Conservation (phyloP, 2,113 vertebrate genomes). For the Sinocyclocheilus grahami region DNA sequence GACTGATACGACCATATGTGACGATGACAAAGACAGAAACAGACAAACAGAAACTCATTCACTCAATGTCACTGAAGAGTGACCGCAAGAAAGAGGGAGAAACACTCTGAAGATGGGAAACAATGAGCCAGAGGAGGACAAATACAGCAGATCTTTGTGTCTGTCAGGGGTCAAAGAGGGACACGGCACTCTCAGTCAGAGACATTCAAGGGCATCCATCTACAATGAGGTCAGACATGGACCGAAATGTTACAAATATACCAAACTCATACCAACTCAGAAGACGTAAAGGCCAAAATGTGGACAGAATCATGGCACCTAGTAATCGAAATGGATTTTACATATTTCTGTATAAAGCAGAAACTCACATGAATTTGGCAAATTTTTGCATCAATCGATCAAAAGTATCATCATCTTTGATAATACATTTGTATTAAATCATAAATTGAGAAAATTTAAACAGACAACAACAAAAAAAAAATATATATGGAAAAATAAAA, state of each 20-base stretch:
- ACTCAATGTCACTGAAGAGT: background rate
- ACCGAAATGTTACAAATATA: background rate
- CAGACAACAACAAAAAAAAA: too few relatives aligned
- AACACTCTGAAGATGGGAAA: background rate
- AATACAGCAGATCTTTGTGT: conserved; percentile 4
- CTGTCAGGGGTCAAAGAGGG: background rate
- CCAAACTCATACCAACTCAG: background rate
- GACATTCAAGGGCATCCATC: background rate
- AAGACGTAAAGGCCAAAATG: background rate
- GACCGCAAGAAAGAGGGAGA: background rate
- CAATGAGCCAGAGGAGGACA: background rate
- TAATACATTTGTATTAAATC: too few relatives aligned
- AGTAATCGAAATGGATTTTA: background rate
- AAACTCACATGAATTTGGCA: background rate
- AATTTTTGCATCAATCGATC: background rate
- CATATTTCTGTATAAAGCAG: background rate
- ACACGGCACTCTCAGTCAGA: background rate
- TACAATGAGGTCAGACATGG: background rate
- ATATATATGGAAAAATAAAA: too few relatives aligned
- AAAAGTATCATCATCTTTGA: background rate
- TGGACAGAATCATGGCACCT: background rate
- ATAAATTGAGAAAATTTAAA: too few relatives aligned
- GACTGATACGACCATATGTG: too few relatives aligned
- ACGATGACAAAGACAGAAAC: background rate
- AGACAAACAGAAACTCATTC: background rate